Evolutionary conservation across 2,888 invertebrate genomes (phyloP).

Genomic region (Lasioglossum malachurum): DNA sequence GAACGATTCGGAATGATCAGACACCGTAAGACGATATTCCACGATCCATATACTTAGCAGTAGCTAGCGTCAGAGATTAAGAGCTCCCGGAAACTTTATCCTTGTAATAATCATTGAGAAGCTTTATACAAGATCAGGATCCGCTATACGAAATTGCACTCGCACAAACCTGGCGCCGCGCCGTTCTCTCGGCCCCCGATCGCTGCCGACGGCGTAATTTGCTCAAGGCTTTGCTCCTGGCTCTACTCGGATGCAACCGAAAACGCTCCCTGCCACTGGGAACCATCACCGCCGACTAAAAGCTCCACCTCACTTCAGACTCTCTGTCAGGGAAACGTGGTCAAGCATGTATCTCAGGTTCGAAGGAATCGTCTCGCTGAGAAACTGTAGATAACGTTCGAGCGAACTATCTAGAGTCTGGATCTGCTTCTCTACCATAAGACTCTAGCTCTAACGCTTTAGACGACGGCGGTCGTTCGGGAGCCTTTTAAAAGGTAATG

Average conservation of each 20-base stretch:
- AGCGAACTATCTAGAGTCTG: background rate
- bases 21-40: background rate
- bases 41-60: background rate
- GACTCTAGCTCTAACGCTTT: background rate
- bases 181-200: background rate
- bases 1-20: background rate
- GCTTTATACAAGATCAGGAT: background rate
- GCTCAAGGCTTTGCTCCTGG: background rate
- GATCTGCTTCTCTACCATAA: background rate
- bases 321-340: background rate
- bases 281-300: background rate
- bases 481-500: background rate
- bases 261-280: background rate
- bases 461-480: background rate
- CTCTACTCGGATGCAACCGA: background rate
- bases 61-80: background rate
- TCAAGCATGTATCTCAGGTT: slow-evolving; percentile 4
- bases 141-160: background rate
- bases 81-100: background rate
- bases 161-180: background rate
- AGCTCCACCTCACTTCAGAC: background rate
- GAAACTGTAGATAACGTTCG: background rate
- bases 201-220: background rate
- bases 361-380: background rate
- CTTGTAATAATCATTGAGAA: background rate